phyloP scores from a whole-genome alignment of 2,888 invertebrate species.

The Drosophila eohydei region DNA sequence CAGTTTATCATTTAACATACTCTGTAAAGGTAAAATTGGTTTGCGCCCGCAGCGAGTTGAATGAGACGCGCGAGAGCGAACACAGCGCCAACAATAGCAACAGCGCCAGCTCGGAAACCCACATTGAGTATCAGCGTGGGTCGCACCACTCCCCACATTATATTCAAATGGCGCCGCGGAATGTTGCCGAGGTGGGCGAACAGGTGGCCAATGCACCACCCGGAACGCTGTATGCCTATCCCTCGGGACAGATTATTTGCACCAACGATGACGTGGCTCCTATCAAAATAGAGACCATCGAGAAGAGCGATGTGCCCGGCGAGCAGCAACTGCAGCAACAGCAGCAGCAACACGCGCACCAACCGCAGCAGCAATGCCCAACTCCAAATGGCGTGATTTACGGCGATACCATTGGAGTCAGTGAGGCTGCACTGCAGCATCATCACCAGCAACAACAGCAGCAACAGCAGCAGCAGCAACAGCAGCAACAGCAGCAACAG shows the following conservation, averaged over 20 bases:
- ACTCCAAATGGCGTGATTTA: conserved; percentile 77
- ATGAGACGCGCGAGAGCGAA: conserved; percentile 80
- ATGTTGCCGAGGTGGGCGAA: conserved; percentile 73
- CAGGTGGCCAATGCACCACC: conserved; percentile 56
- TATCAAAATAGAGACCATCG: conserved; percentile 83
- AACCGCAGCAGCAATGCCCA: conserved; percentile 72
- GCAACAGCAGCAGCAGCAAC: conserved; percentile 57
- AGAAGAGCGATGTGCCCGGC: conserved; percentile 74
- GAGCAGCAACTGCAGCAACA: conserved; percentile 62
- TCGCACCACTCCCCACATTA: conserved; percentile 81
- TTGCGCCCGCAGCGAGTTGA: conserved; percentile 72
- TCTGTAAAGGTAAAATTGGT: background rate
- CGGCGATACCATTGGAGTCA: conserved; percentile 76
- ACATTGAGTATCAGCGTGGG: conserved; percentile 76
- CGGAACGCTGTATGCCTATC: conserved; percentile 75
- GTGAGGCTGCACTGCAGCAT: conserved; percentile 70
- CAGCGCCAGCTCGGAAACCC: conserved; percentile 63
- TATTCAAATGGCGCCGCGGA: conserved; percentile 82
- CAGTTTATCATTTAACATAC: background rate
- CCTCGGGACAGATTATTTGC: conserved; percentile 78
- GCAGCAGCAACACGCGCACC: conserved; percentile 67
- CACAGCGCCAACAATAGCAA: conserved; percentile 65
- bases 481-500: conserved; percentile 52
- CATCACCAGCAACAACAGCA: conserved; percentile 68
- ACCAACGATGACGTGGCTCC: conserved; percentile 72